Evolutionary conservation across 2,113 vertebrate genomes (phyloP).

Genomic region (Nerophis ophidion): DNA sequence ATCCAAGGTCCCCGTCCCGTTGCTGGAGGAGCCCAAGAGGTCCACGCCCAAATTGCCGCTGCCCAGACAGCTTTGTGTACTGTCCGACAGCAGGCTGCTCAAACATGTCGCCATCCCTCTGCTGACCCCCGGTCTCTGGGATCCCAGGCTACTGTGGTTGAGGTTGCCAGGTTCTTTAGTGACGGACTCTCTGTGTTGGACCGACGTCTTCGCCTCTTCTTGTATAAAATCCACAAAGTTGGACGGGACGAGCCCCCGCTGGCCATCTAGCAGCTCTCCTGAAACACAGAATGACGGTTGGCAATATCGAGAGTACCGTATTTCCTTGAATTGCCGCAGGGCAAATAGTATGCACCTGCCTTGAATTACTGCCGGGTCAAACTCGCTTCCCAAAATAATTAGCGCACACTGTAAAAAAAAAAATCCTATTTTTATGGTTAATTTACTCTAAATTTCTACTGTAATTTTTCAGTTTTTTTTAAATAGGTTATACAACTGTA

Average conservation of each 20-base stretch:
- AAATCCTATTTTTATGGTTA: no score
- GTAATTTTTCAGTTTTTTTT: no score
- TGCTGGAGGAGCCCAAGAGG: slow-evolving; percentile 71
- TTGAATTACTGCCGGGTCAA: no score
- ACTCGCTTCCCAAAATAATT: no score
- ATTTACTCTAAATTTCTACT: no score
- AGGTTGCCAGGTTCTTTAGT: slow-evolving; percentile 80
- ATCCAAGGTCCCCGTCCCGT: slow-evolving; percentile 80
- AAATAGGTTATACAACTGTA: no score
- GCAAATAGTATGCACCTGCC: no score
- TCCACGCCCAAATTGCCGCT: slow-evolving; percentile 70
- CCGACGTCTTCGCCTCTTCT: slow-evolving; percentile 74
- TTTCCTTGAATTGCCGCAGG: no score
- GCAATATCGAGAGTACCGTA: background rate
- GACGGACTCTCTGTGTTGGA: slow-evolving; percentile 61
- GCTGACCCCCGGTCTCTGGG: slow-evolving; percentile 49
- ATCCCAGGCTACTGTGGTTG: slow-evolving; percentile 74
- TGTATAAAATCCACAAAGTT: slow-evolving; percentile 96
- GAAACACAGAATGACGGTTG: slow-evolving; percentile 21
- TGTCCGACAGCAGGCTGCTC: slow-evolving; percentile 66
- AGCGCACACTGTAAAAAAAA: no score
- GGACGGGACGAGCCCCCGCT: slow-evolving; percentile 91
- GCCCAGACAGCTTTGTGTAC: slow-evolving; percentile 66
- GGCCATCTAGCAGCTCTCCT: slow-evolving; percentile 95
- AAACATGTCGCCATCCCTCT: slow-evolving; percentile 51